Evolutionary conservation across 2,797 vertebrate genomes (phyloP).

Genomic region (Pristis pectinata): DNA sequence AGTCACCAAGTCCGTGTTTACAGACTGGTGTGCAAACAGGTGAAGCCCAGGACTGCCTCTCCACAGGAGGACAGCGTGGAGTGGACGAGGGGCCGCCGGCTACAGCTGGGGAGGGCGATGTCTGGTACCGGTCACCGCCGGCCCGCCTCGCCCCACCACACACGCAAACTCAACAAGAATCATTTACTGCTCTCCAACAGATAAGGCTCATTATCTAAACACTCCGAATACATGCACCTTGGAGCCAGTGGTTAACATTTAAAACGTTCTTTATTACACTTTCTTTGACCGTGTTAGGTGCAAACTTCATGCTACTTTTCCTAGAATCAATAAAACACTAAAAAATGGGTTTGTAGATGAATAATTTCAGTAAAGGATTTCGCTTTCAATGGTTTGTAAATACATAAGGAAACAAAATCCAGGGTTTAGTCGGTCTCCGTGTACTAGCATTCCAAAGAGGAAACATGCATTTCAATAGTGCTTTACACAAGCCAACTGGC

Average conservation of each 20-base stretch:
- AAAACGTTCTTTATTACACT: neutral
- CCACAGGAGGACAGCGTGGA: neutral
- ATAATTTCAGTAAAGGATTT: neutral
- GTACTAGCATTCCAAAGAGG: neutral
- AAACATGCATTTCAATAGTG: neutral
- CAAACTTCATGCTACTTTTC: neutral
- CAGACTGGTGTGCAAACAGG: neutral
- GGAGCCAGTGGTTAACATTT: neutral
- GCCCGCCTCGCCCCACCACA: neutral
- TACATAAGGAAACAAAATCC: neutral
- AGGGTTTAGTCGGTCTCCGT: neutral
- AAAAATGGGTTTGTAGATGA: neutral
- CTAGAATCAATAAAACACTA: neutral
- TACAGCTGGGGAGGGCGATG: neutral
- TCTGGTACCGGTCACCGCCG: neutral
- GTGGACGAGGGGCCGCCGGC: neutral
- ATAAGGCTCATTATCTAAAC: neutral
- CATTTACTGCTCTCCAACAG: neutral
- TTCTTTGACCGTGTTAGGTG: neutral
- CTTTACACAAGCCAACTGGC: neutral
- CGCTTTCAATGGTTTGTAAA: neutral
- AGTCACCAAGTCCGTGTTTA: constrained; percentile 2
- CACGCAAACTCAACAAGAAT: neutral
- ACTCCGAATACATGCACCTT: neutral
- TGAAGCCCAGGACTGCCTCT: neutral